Evolutionary conservation across 2,113 vertebrate species (phyloP), one percentile per base, ranked within the genome.

Genomic region (Puffinus mauretanicus): DNA sequence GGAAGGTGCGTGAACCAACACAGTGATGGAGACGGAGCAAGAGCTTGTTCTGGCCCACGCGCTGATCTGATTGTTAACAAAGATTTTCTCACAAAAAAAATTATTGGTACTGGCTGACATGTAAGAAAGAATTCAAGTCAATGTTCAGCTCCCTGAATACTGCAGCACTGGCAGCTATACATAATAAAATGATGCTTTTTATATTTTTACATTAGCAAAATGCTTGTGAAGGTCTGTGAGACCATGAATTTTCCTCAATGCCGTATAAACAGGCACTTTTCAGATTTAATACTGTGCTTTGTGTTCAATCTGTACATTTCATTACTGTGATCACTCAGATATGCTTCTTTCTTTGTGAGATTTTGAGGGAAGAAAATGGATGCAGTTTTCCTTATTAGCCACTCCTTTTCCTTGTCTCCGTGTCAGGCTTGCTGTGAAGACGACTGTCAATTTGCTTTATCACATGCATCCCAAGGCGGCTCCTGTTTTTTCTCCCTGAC

Each of bases 361-460:
- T 64, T 92, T 77, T 62, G 58, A 86, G 29, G 17, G 51, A 93
- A 88, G 67, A 81, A 83, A 86, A 90, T 62, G 34, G 77, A 88
- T 69, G 70, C 71, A 44, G 46, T 51, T 96, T 88, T 81, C 55
- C 78, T 69, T 79, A 80, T 79, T 88, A 88, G 44, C 82, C 72
- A 51, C 22, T 90, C 54, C 67, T 88, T 94, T 91, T 66, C 67
- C 88, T 57, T 55, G 51, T 75, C 77, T 69, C 67, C 42, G 67
- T 80, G 66, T 76, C 75, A 90, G 72, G 36, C 66, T 72, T 72
- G 83, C 79, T 83, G 82, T 88, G 87, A 61, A 83, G 92, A 72
- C 11, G 51, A n/a, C 76, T 93, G 82, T 51, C 90, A 93, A 3
- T 94, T 85, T 78, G n/a, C 78, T 94, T 91, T 58, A 82, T 86